Evolutionary conservation across 2,113 vertebrate genomes (phyloP), one percentile per base, ranked within the genome.

Genomic region (Sphaerodactylus townsendi): DNA sequence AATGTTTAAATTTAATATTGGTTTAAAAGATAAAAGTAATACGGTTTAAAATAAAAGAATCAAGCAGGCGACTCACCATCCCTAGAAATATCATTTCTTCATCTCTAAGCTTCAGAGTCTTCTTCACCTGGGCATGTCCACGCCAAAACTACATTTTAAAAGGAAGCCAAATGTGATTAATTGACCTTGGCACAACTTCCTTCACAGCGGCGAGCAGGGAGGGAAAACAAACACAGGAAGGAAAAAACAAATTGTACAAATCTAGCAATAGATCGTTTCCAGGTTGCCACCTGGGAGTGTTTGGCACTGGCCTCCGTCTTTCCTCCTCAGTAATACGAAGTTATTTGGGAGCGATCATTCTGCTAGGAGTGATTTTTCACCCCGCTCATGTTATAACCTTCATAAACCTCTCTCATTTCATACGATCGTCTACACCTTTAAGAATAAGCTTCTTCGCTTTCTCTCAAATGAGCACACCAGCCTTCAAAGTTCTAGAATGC

Each of bases 31-130:
- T 30, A 21, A 70, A 44, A 35, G 72, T 44, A 44, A 50, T 81
- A 71, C 23, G 59, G 62, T 59, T 78, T 59, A 77, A 56, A 84
- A 44, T 10, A 48, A n/a, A 6, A 19, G 66, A n/a, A 39, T 10
- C 28, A 50, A n/a, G 17, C 9, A 37, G 64, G 8, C 3, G 37
- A 94, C 97, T 95, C 75, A 98, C 97, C 97, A 98, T 97, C 21
- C 97, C 97, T 91, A 98, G 93, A 89, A 98, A 97, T 62, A 97
- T 71, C 95, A 97, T 96, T 93, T 98, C 97, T 70, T 97, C 95
- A 69, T 96, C 94, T 79, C 97, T 91, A 59, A 96, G 86, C 39
- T 78, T 92, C 66, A 92, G 73, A 1, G 95, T 96, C 87, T 71
- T 93, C 94, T 85, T 97, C 88, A 73, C 88, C 74, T 97, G 95